Evolutionary conservation across 2,113 vertebrate species (phyloP).

Genomic region (Pteropus alecto): DNA sequence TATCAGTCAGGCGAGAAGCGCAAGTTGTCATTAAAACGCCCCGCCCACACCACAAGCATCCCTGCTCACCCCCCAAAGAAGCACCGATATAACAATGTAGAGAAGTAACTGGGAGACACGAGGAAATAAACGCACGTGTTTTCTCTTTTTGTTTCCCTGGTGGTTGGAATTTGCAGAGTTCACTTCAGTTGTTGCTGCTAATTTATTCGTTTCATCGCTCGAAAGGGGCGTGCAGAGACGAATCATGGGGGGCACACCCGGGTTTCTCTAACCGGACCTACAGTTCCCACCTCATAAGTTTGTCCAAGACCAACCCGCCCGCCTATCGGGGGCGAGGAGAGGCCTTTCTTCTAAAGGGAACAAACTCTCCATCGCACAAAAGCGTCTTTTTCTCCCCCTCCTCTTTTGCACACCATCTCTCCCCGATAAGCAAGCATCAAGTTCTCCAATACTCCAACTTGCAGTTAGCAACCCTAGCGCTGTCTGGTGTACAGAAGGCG

Average conservation of each 20-base stretch:
- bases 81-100: not conserved
- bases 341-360: conserved; percentile 71
- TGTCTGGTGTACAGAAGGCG: conserved; percentile 20
- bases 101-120: conserved; percentile 48
- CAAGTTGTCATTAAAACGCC: not conserved
- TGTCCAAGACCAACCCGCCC: conserved; percentile 69
- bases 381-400: conserved; percentile 59
- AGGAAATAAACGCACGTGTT: conserved; percentile 73
- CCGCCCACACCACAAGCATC: not conserved
- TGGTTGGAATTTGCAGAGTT: conserved; percentile 68
- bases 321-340: conserved; percentile 78
- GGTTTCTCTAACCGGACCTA: not conserved
- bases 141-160: conserved; percentile 74
- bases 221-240: not conserved
- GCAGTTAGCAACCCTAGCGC: conserved; percentile 59
- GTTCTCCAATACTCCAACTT: conserved; percentile 80
- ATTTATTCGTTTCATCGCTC: conserved; percentile 38
- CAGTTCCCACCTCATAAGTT: conserved; percentile 74
- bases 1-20: not conserved
- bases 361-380: conserved; percentile 83
- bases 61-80: not conserved
- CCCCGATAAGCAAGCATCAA: conserved; percentile 67
- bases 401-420: conserved; percentile 70
- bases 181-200: conserved; percentile 16
- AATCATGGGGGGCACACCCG: not conserved